Conservation (phyloP, 2,113 vertebrate species). For the Marmota flaviventris region DNA sequence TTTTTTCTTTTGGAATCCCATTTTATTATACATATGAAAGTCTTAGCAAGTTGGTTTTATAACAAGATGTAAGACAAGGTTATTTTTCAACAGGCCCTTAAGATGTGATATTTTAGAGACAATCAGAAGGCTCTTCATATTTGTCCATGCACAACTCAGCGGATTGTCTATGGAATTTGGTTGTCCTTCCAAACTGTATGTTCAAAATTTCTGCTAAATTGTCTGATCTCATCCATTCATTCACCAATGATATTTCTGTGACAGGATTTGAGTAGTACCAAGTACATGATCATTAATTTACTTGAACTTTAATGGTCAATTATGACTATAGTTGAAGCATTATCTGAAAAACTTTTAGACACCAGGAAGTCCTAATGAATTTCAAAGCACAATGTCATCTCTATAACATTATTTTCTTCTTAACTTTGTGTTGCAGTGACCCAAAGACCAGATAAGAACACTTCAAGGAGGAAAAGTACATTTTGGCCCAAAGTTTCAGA, state of each 20-base stretch:
- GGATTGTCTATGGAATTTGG: no score
- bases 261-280: neutral
- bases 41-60: conserved; percentile 12
- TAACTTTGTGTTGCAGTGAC: no score
- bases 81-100: neutral
- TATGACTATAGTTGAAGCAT: neutral
- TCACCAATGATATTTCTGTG: neutral
- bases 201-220: neutral
- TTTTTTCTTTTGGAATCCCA: no score
- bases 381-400: neutral
- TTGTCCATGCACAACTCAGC: neutral
- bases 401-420: neutral
- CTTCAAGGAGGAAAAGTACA: no score
- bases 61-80: neutral
- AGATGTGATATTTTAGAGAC: neutral
- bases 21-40: neutral
- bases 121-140: neutral
- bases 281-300: neutral
- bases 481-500: no score
- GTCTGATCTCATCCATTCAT: neutral
- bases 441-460: no score
- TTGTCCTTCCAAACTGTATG: neutral
- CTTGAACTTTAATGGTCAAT: neutral
- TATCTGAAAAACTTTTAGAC: neutral
- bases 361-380: neutral